A percentile compares a stretch with the other conserved stretches of the same genome.
Evolutionary conservation across 2,888 invertebrate species (phyloP).

Genomic region (Physocephala rufipes): DNA sequence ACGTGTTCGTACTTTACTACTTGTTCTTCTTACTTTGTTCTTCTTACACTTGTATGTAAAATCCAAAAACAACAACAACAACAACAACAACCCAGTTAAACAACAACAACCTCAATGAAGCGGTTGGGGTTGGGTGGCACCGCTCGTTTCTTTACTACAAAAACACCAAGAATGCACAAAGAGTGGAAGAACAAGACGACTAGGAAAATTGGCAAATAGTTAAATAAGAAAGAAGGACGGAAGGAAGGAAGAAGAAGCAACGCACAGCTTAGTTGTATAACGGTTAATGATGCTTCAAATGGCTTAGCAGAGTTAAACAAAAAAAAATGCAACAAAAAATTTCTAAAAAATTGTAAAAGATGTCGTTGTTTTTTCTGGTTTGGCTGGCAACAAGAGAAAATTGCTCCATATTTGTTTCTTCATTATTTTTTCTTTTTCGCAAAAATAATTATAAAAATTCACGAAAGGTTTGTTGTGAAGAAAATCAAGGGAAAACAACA

Average conservation of each 20-base stretch:
- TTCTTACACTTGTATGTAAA: too few species aligned
- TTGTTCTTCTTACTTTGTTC: too few species aligned
- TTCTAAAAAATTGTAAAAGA: neutral
- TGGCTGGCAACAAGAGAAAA: too few species aligned
- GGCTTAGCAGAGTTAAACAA: neutral
- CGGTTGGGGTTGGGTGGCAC: neutral
- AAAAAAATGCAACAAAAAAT: neutral
- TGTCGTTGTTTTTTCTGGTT: neutral
- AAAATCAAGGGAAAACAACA: neutral
- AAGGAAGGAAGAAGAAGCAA: neutral
- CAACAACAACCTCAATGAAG: neutral
- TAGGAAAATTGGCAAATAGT: constrained; percentile 11
- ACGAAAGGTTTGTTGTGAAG: too few species aligned
- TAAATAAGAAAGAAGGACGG: neutral
- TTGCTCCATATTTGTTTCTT: too few species aligned
- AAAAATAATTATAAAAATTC: too few species aligned
- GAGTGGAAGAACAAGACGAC: neutral
- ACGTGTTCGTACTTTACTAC: neutral
- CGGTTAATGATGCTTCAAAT: constrained; percentile 25
- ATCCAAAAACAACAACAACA: constrained; percentile 1
- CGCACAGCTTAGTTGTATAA: constrained; percentile 6
- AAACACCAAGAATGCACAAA: neutral
- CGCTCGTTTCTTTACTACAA: neutral
- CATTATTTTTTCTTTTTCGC: too few species aligned
- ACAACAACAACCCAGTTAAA: neutral